Conservation (phyloP, 2,797 vertebrate species). For the Denticeps clupeoides region DNA sequence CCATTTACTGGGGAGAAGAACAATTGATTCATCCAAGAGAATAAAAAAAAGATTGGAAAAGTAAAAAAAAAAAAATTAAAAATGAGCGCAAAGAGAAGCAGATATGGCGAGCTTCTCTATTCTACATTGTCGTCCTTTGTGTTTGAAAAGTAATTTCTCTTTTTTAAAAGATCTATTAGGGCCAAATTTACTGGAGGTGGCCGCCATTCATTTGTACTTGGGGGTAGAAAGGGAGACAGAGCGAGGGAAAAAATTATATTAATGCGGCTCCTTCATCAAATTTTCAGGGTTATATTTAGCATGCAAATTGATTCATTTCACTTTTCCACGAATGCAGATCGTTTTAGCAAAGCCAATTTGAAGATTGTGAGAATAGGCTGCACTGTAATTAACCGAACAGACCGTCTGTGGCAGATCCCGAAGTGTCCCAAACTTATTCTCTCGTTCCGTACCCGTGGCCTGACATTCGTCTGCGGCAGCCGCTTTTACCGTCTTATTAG, state of each 20-base stretch:
- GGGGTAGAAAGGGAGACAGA: too few relatives aligned
- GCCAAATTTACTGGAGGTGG: constrained; percentile 34
- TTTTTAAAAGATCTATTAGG: constrained; percentile 40
- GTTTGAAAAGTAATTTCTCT: constrained; percentile 30
- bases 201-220: constrained; percentile 33
- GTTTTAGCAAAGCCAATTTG: constrained; percentile 44
- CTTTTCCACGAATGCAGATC: constrained; percentile 42
- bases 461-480: too few relatives aligned
- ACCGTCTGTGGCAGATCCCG: constrained; percentile 14
- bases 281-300: constrained; percentile 47
- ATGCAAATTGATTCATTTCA: constrained; percentile 50
- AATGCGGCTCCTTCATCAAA: constrained; percentile 40
- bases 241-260: constrained; percentile 37
- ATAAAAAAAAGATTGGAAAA: not conserved
- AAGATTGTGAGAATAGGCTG: constrained; percentile 35
- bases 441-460: constrained; percentile 1
- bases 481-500: too few relatives aligned
- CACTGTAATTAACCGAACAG: constrained; percentile 38
- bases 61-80: constrained; percentile 22
- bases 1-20: too few relatives aligned
- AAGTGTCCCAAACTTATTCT: constrained; percentile 28
- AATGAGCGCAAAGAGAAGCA: constrained; percentile 7
- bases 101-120: constrained; percentile 11
- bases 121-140: constrained; percentile 28
- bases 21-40: too few relatives aligned